Percentiles rank a stretch among this genome's conserved stretches.
Evolutionary conservation across 2,888 invertebrate species (phyloP).

Genomic region (Drosophila maculinotata): DNA sequence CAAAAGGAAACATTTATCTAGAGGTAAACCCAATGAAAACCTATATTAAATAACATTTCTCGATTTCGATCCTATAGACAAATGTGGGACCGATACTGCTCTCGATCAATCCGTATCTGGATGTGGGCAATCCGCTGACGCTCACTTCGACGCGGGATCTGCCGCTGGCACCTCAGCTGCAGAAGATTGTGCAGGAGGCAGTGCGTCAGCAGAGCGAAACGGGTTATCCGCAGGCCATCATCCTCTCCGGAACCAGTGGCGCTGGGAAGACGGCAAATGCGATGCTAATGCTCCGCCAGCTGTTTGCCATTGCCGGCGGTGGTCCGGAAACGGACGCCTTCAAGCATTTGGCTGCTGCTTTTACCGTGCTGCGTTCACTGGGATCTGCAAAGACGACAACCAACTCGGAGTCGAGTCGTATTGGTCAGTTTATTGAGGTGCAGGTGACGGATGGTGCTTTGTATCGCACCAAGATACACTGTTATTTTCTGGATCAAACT

Average conservation of each 20-base stretch:
- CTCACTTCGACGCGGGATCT: constrained; percentile 92
- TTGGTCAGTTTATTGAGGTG: constrained; percentile 98
- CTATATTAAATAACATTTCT: no score
- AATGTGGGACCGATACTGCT: constrained; percentile 96
- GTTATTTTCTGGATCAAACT: constrained; percentile 97
- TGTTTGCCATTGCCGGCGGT: constrained; percentile 97
- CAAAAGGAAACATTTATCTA: no score
- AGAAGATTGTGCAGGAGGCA: constrained; percentile 95
- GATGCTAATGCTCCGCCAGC: constrained; percentile 94
- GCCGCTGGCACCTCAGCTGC: constrained; percentile 91
- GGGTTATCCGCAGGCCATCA: constrained; percentile 97
- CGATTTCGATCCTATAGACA: constrained; percentile 90
- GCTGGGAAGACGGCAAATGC: constrained; percentile 97
- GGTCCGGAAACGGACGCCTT: constrained; percentile 98
- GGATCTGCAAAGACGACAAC: constrained; percentile 95
- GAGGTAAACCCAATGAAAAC: no score
- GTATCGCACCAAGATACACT: constrained; percentile 97
- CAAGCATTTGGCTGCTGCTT: constrained; percentile 97
- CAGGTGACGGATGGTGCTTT: constrained; percentile 97
- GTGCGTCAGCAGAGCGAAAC: constrained; percentile 97
- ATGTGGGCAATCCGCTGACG: constrained; percentile 94
- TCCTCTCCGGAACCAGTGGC: constrained; percentile 95
- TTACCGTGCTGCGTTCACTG: constrained; percentile 96
- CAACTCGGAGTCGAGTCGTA: constrained; percentile 96
- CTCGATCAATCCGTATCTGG: constrained; percentile 95